Evolutionary conservation across 2,888 invertebrate species (phyloP).

Genomic region (Thereva nobilitata): DNA sequence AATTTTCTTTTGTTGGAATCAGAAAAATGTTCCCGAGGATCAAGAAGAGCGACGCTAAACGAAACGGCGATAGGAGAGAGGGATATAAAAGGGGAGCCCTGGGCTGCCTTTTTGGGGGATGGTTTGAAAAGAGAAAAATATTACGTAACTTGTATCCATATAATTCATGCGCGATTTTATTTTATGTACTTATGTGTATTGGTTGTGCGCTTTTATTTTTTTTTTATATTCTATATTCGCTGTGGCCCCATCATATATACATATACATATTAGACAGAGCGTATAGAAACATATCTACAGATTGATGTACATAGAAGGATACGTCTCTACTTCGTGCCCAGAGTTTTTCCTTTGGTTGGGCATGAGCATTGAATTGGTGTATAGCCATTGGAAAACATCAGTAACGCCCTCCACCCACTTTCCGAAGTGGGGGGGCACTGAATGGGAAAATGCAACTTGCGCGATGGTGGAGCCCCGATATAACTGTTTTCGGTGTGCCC

Average conservation of each 20-base stretch:
- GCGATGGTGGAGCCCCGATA: conserved; percentile 41
- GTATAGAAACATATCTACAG: conserved; percentile 30
- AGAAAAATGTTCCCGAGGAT: conserved; percentile 5
- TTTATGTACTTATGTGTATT: conserved; percentile 33
- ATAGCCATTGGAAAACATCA: conserved; percentile 48
- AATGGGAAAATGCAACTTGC: conserved; percentile 46
- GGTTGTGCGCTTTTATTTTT: conserved; percentile 19
- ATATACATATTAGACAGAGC: conserved; percentile 22
- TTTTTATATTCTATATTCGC: conserved; percentile 26
- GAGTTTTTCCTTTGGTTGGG: conserved; percentile 43
- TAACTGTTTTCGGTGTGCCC: conserved; percentile 29
- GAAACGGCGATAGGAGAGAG: conserved; percentile 18
- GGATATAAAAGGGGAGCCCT: too few relatives aligned
- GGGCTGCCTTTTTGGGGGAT: too few relatives aligned
- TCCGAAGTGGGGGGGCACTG: conserved; percentile 39
- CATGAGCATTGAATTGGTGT: conserved; percentile 48
- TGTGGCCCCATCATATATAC: conserved; percentile 10
- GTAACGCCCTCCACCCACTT: conserved; percentile 50
- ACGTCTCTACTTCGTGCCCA: conserved; percentile 19
- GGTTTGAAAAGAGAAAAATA: conserved; percentile 33
- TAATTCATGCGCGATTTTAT: conserved; percentile 44
- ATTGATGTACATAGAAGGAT: conserved; percentile 25
- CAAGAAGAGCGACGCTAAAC: conserved; percentile 29
- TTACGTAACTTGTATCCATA: conserved; percentile 37
- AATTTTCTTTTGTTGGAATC: conserved; percentile 6